These are phyloP conservation scores for Cheilosia soror DNA, from an alignment of 2,888 invertebrate species.

Conservation along the genomic window DNA sequence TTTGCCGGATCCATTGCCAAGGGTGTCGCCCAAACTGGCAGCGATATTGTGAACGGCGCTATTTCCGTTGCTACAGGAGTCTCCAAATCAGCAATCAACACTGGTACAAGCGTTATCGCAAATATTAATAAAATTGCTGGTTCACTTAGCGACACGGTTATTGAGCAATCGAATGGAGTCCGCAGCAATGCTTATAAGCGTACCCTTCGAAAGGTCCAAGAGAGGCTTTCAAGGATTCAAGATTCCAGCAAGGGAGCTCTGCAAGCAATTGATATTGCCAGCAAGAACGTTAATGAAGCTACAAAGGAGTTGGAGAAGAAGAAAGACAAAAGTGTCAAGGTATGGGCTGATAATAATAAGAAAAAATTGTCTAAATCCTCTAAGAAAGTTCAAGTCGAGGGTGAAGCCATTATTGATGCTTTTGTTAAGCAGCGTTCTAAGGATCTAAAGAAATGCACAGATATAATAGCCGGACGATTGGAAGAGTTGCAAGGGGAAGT, in stretches of 20 bases:
- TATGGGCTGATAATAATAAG: constrained; percentile 23
- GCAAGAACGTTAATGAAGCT: neutral
- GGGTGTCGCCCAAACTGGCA: too few relatives aligned
- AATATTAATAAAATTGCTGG: neutral
- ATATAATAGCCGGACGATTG: neutral
- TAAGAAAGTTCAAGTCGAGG: constrained; percentile 33
- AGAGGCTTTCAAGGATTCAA: constrained; percentile 9
- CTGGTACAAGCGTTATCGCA: neutral
- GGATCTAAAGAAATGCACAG: constrained; percentile 25
- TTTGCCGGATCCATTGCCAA: neutral
- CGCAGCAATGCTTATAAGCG: neutral
- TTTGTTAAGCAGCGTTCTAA: constrained; percentile 14
- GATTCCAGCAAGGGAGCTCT: neutral
- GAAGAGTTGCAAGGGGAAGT: constrained; percentile 43
- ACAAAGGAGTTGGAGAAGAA: constrained; percentile 18
- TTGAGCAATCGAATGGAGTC: neutral
- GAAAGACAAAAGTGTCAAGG: neutral
- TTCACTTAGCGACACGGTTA: neutral
- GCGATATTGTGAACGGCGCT: too few relatives aligned
- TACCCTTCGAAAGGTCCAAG: neutral
- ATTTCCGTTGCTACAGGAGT: neutral
- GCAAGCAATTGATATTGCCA: constrained; percentile 18
- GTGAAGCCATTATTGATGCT: constrained; percentile 33
- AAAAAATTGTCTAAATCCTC: constrained; percentile 31
- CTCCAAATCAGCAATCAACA: neutral